Evolutionary conservation across 2,113 vertebrate species (phyloP).

Genomic region (Oostethus manadensis): DNA sequence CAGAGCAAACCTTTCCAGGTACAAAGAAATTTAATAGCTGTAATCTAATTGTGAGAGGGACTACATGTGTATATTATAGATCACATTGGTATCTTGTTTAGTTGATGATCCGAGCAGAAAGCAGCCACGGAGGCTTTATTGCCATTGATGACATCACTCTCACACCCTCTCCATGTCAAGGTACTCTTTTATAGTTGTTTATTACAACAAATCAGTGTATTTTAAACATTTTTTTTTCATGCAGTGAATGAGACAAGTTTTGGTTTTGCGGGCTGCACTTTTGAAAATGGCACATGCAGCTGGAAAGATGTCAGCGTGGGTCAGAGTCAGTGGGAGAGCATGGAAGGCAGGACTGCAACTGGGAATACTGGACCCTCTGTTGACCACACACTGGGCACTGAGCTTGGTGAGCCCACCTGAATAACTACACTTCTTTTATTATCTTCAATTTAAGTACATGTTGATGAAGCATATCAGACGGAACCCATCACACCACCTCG

Average conservation of each 20-base stretch:
- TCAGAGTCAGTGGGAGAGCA: constrained; percentile 60
- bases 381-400: constrained; percentile 64
- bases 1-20: constrained; percentile 60
- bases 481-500: no score
- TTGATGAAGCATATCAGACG: no score
- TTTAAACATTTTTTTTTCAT: background rate
- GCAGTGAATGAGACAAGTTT: constrained; percentile 49
- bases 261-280: constrained; percentile 61
- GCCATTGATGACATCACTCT: constrained; percentile 70
- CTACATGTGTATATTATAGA: no score
- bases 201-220: no score
- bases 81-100: constrained; percentile 18
- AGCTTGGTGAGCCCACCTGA: constrained; percentile 47
- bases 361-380: constrained; percentile 56
- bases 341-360: constrained; percentile 36
- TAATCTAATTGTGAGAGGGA: background rate
- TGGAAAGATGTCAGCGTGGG: constrained; percentile 68
- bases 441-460: background rate
- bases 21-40: background rate
- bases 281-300: constrained; percentile 64
- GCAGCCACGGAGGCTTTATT: constrained; percentile 48
- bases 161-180: constrained; percentile 60
- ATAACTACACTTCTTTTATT: background rate
- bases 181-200: constrained; percentile 27
- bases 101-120: constrained; percentile 65